Evolutionary conservation across 2,113 vertebrate genomes (phyloP), one percentile per base, ranked within the genome.

Genomic region (Actenoides hombroni): DNA sequence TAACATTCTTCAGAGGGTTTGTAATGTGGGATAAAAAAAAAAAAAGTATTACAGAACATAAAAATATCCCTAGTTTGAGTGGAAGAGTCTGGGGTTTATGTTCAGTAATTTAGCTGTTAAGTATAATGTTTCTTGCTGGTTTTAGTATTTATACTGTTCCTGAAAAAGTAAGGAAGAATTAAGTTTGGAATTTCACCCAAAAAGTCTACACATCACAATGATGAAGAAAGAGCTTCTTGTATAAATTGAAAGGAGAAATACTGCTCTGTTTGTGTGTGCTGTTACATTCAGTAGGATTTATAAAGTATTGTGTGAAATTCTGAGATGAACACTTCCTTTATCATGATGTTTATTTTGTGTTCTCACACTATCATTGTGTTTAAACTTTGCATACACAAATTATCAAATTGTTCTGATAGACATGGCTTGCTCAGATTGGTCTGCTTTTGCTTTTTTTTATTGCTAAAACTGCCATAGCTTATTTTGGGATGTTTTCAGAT

Each of bases 1-100:
- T 56, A 90, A 88, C 79, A 95, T 95, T 93, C 79, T 92, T 94
- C 54, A 83, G 71, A 83, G 28, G 16, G n/a, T 76, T 96, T 86
- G 78, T 95, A 94, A 96, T 93, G 80, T 5, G 5, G 42, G 67
- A 65, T 77, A 20, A 13, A 70, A 82, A 86, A 79, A 37, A 86
- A 70, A 39, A 49, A 49, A 11, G 4, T 51, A 70, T 59, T 80
- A 77, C 20, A 76, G 63, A 69, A 76, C 19, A 67, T 46, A 91
- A 95, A 95, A 94, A 77, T 94, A 95, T 44, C 28, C n/a, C 15
- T 7, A 42, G 31, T 83, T 93, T 88, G 49, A 70, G 64, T 85
- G 13, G 39, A 91, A 78, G 24, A 59, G 69, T 92, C 89, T 95
- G 88, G 68, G 74, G 40, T 96, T 96, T 74, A 44, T 60, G 63